Evolutionary conservation across 2,797 vertebrate species (phyloP), one percentile per base, ranked within the genome.

Genomic region (Chromobotia macracanthus): DNA sequence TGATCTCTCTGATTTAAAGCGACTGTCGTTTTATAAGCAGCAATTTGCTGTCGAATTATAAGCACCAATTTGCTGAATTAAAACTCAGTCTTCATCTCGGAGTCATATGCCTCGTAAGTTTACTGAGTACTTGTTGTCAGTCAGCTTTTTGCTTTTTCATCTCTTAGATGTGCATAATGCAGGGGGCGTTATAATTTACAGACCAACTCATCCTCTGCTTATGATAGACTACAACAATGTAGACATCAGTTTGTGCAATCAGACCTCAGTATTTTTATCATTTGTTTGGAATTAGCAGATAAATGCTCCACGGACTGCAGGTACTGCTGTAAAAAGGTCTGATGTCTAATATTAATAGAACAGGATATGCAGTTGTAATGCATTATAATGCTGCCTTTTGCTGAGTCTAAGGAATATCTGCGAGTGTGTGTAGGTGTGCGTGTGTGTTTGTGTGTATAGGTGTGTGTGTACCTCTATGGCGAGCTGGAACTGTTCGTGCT

Each of bases 401-500:
- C 50, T 55, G 48, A 55, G n/a, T n/a, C n/a, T n/a, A n/a, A n/a
- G 18, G 6, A 58, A 35, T 56, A 16, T 77, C 25, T 69, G 53
- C 13, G 19, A 19, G 55, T 56, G 23, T 50, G 56, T 38, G 38
- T 38, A 38, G 38, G 38, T 38, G 38, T 38, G 38, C n/a, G n/a
- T n/a, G n/a, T n/a, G n/a, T n/a, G n/a, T n/a, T n/a, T n/a, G n/a
- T n/a, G n/a, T n/a, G n/a, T n/a, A n/a, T n/a, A n/a, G n/a, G n/a
- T 70, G 23, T 75, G 65, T 41, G 68, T 83, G 88, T 90, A 99
- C 97, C 97, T 99, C 97, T 35, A 99, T 98, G 81, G 97, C 96
- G 89, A 98, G 93, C 72, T 99, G 97, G 87, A 99, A 98, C 87
- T 98, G 97, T 83, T 99, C 97, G 0, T 99, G 97, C 46, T 99